Evolutionary conservation across 2,888 invertebrate species (phyloP), one percentile per base, ranked within the genome.

Genomic region (Tortrix viridana): DNA sequence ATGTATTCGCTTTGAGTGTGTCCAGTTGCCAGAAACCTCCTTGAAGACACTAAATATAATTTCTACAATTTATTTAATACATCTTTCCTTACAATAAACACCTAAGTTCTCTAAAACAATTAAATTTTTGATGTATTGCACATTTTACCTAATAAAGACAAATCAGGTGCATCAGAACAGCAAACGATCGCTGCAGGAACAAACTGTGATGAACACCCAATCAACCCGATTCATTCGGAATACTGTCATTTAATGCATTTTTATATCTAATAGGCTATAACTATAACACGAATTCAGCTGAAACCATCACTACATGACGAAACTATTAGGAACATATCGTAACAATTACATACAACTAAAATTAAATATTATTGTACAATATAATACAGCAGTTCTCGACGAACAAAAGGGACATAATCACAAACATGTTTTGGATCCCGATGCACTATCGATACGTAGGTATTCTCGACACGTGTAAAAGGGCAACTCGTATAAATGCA

Each of bases 261-360:
- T 53, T 63, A 57, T 49, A 43, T 67, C 77, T 79, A 80, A 71
- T 71, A 71, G 69, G 69, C 77, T 80, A 79, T 64, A 72, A 67
- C 69, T 72, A 77, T 76, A 81, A 81, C 77, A 79, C 75, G 75
- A 78, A 79, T 78, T 77, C 77, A 79, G 75, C 77, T 73, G 81
- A 82, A 84, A 82, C 77, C 81, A 80, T 79, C 77, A 80, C 84
- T 85, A 87, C 82, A 70, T 81, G 83, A 84, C 77, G 76, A 86
- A 83, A 83, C 84, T 84, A 87, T 89, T 91, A 92, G 92, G 91
- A 92, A 92, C 91, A 88, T 89, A 89, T 74, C 71, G 75, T 83
- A 88, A 88, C 84, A 86, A 84, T 85, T 86, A 88, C 85, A 88
- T 88, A 84, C 88, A 72, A 78, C 79, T 81, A 84, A 84, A 79